Conservation (phyloP, 2,888 invertebrate species). For the Branchellion lobata region DNA sequence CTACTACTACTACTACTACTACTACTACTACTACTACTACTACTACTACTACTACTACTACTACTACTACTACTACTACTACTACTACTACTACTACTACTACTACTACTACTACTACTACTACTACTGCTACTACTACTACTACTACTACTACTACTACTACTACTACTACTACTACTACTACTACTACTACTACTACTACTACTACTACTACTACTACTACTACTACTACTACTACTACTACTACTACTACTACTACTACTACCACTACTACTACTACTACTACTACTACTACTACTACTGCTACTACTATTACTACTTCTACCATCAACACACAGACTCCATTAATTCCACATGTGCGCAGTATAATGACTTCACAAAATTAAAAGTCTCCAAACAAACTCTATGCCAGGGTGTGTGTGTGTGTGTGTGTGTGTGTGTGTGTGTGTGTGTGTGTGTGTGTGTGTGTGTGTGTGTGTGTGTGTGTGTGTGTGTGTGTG, state of each 20-base stretch:
- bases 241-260: conserved; percentile 29
- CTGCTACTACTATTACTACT: background rate
- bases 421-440: too few species aligned
- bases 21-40: conserved; percentile 29
- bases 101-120: conserved; percentile 29
- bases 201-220: background rate
- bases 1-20: conserved; percentile 18
- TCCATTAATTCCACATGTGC: too few species aligned
- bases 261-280: conserved; percentile 18
- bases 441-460: too few species aligned
- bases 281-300: too few species aligned
- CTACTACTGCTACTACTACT: conserved; percentile 28
- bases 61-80: conserved; percentile 21
- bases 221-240: conserved; percentile 29
- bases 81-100: conserved; percentile 29
- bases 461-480: too few species aligned
- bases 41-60: conserved; percentile 29
- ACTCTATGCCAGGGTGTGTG: too few species aligned
- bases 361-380: too few species aligned
- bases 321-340: background rate
- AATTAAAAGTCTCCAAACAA: too few species aligned
- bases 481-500: too few species aligned
- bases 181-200: too few species aligned
- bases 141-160: background rate
- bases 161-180: too few species aligned